Evolutionary conservation across 2,888 invertebrate genomes (phyloP).

Genomic region (Lochmaea crataegi): DNA sequence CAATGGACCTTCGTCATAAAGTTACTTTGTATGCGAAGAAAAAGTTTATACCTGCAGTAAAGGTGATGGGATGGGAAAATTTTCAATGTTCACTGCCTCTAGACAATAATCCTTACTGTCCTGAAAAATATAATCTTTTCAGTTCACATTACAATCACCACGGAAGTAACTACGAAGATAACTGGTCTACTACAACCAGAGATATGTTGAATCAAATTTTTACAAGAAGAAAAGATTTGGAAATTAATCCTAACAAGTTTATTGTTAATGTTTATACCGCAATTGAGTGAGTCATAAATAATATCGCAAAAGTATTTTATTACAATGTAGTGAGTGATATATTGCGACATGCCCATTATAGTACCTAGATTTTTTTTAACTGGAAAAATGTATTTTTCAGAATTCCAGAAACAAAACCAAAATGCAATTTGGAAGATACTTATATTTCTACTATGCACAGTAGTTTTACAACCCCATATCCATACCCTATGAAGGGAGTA

Average conservation of each 20-base stretch:
- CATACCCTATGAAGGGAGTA: slow-evolving; percentile 67
- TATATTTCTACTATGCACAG: slow-evolving; percentile 69
- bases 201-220: slow-evolving; percentile 39
- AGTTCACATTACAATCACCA: slow-evolving; percentile 47
- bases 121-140: slow-evolving; percentile 42
- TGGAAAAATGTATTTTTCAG: neutral
- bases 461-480: slow-evolving; percentile 68
- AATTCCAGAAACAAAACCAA: neutral
- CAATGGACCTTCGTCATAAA: slow-evolving; percentile 7
- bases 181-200: slow-evolving; percentile 40
- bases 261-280: slow-evolving; percentile 38
- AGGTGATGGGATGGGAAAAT: slow-evolving; percentile 44
- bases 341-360: too few species aligned
- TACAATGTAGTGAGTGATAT: too few species aligned
- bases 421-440: slow-evolving; percentile 51
- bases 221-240: slow-evolving; percentile 30
- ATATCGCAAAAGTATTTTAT: neutral
- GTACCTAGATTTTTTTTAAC: too few species aligned
- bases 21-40: slow-evolving; percentile 12
- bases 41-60: neutral
- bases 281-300: slow-evolving; percentile 26
- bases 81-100: slow-evolving; percentile 39
- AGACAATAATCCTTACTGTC: slow-evolving; percentile 46
- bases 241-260: slow-evolving; percentile 35
- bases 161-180: slow-evolving; percentile 34